Evolutionary conservation across 2,113 vertebrate genomes (phyloP), one percentile per base, ranked within the genome.

Genomic region (Leucopternis melanops): DNA sequence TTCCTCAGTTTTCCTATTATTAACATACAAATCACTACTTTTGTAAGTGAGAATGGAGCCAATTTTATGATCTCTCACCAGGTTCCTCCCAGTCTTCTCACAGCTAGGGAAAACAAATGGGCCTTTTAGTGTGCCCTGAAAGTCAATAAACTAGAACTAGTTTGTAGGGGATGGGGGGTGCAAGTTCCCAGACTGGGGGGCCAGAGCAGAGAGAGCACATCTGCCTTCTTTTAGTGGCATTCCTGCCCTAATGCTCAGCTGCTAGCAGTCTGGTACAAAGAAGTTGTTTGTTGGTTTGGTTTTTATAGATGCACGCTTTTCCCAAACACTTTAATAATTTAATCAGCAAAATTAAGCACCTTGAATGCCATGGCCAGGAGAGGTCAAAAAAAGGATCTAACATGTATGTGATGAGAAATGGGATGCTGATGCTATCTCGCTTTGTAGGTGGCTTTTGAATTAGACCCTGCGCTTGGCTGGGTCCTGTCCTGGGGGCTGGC

Each of bases 81-180:
- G 77, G 52, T 29, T 94, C 59, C 52, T 87, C 65, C 34, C 40
- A 59, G 42, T 74, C 50, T 66, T 71, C 45, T 88, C 12, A 2
- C 86, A 95, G 61, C 69, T 67, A 52, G 38, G 66, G 69, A 84
- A 85, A 95, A 89, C 72, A 95, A 96, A 96, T 81, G 77, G 73
- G 29, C 42, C 44, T 92, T 94, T 78, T 72, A 89, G 47, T 66
- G 47, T 75, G 65, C 69, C 38, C 81, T 81, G 47, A 71, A 86
- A 88, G 65, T 91, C 65, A 84, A 21, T 89, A 81, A 94, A 81
- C 45, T 67, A 45, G 59, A 87, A 84, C 26, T 27, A 44, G 45
- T 79, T 89, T 81, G 69, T 61, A 55, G 58, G 23, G 27, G 21
- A 4, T 67, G 40, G 44, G 9, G 9, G 50, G 50, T 29, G 20